Evolutionary conservation across 2,797 vertebrate species (phyloP).

Genomic region (Hoplostethus mediterraneus): DNA sequence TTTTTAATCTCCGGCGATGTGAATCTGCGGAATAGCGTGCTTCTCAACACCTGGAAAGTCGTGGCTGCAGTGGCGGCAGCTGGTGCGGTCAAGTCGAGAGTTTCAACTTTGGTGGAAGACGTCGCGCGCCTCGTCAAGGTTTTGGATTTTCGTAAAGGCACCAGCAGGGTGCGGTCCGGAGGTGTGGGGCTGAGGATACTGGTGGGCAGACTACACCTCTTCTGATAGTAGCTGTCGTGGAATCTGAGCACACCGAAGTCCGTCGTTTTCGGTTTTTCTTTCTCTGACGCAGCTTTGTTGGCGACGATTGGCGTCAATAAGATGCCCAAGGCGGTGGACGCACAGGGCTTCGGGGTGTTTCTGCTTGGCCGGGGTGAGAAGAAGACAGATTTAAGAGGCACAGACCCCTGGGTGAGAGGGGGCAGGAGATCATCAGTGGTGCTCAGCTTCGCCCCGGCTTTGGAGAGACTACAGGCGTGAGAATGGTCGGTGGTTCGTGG

Average conservation of each 20-base stretch:
- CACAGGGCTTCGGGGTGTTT: conserved; percentile 27
- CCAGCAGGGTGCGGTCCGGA: conserved; percentile 56
- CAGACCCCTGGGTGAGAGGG: conserved; percentile 19
- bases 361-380: conserved; percentile 60
- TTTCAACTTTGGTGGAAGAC: conserved; percentile 38
- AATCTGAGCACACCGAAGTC: conserved; percentile 58
- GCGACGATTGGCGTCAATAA: conserved; percentile 72
- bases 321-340: conserved; percentile 60
- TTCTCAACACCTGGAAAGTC: conserved; percentile 69
- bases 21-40: conserved; percentile 80
- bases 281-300: conserved; percentile 25
- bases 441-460: conserved; percentile 1
- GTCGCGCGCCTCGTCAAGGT: conserved; percentile 38
- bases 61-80: conserved; percentile 16
- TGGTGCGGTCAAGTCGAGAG: background rate
- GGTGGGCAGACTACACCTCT: conserved; percentile 81
- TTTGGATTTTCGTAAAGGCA: conserved; percentile 63
- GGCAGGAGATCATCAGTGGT: conserved; percentile 27
- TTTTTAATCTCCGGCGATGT: conserved; percentile 81
- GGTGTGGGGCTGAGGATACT: conserved; percentile 65
- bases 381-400: background rate
- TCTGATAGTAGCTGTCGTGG: conserved; percentile 79
- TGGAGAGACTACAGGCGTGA: conserved; percentile 4
- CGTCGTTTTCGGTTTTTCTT: conserved; percentile 9
- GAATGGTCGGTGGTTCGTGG: conserved; percentile 12